phyloP scores from a whole-genome alignment of 1,140 invertebrate genomes.

The Zaprionus ornatus region DNA sequence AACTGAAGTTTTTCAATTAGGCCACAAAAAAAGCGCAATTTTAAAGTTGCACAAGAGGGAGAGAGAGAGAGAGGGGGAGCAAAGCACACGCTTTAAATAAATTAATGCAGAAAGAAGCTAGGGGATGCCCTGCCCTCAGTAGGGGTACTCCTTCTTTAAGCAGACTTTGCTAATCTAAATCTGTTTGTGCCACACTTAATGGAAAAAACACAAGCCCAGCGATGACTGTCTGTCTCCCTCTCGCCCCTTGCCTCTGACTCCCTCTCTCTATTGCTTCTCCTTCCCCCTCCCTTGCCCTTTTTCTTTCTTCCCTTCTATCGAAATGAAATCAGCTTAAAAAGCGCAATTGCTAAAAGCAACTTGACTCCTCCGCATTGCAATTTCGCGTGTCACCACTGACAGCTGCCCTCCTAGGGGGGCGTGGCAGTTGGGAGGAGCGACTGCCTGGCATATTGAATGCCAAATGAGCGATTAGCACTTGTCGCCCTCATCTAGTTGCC shows the following conservation, averaged over 20 bases:
- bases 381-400: slow-evolving; percentile 40
- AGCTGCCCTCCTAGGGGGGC: slow-evolving; percentile 14
- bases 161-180: background rate
- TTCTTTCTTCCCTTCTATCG: slow-evolving; percentile 29
- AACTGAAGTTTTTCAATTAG: slow-evolving; percentile 67
- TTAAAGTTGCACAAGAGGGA: background rate
- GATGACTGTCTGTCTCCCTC: background rate
- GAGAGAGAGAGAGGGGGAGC: background rate
- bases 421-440: background rate
- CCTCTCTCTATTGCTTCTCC: background rate
- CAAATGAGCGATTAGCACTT: slow-evolving; percentile 72
- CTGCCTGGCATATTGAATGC: slow-evolving; percentile 62
- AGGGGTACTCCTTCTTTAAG: too few species aligned
- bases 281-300: background rate
- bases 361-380: slow-evolving; percentile 48
- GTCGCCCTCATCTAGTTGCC: slow-evolving; percentile 30
- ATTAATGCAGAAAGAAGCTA: background rate
- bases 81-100: background rate
- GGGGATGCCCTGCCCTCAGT: too few species aligned
- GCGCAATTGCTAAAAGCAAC: slow-evolving; percentile 64
- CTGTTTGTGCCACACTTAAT: background rate
- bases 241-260: background rate
- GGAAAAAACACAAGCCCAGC: background rate
- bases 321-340: slow-evolving; percentile 67
- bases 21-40: slow-evolving; percentile 24